Base-by-base conservation (phyloP, 2,113 vertebrate species). In the Calyptomena viridis region DNA sequence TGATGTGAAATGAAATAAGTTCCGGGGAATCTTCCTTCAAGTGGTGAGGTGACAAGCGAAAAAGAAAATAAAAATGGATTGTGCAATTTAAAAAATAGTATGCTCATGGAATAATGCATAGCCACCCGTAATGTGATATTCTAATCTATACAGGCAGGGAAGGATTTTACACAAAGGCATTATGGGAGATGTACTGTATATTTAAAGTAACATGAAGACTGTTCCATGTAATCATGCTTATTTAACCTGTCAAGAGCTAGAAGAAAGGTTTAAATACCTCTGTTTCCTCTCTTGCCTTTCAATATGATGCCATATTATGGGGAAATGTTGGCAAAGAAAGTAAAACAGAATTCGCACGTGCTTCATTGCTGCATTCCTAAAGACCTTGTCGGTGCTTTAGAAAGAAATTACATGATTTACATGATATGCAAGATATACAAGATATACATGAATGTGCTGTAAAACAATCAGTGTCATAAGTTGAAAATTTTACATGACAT, bases 1-100 rank as follows among this genome's bases (percentile, higher is more conserved):
- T n/a, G 59, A 73, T 39, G 40, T 18, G 47, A 58, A 94, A 75
- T 71, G 58, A 52, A 91, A 73, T n/a, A 74, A 71, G 58, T 64
- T 92, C 56, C 58, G 80, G 91, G 83, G 96, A 96, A 84, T 39
- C n/a, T n/a, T n/a, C n/a, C 68, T 78, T 95, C 64, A 79, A 81
- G 52, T 83, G 87, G 52, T 49, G 64, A 93, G 46, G 18, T 94
- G 84, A 95, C 75, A 93, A 94, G 94, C 11, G 5, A 84, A 88
- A 87, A 84, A 63, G 42, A 86, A 97, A 93, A 93, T 66, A 30
- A 87, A 94, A 95, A 63, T 60, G 24, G 63, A 78, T 86, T 92
- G 87, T 95, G 47, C 66, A 78, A 24, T 94, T 94, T 90, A 76
- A 96, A 95, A 47, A 50, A 49, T 18, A 46, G 20, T 28, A 22